Evolutionary conservation across 2,113 vertebrate genomes (phyloP).

Genomic region (Myocastor coypus): DNA sequence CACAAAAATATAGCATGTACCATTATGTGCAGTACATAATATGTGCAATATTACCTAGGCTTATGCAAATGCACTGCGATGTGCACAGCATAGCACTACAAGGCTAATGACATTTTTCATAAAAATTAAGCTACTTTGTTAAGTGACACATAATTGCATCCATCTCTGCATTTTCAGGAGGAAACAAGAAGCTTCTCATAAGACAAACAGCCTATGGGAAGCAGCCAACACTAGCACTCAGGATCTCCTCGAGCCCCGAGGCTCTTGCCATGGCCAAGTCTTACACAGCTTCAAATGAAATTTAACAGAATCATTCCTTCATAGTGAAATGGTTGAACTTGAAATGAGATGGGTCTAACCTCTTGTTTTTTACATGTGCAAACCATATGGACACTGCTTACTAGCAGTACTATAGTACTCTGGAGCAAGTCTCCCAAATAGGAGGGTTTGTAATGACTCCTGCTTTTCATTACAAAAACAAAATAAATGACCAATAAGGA

Average conservation of each 20-base stretch:
- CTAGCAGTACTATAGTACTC: slow-evolving; percentile 61
- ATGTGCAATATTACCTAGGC: not conserved
- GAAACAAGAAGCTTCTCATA: not conserved
- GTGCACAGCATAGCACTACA: not conserved
- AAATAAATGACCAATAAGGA: slow-evolving; percentile 17
- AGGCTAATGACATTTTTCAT: not conserved
- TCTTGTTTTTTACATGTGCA: slow-evolving; percentile 53
- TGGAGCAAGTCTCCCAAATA: slow-evolving; percentile 57
- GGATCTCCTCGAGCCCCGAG: not conserved
- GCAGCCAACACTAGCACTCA: not conserved
- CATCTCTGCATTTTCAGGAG: not conserved
- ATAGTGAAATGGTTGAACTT: slow-evolving; percentile 54
- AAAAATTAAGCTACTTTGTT: not conserved
- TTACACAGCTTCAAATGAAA: slow-evolving; percentile 40
- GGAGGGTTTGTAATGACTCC: slow-evolving; percentile 48
- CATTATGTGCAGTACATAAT: not conserved
- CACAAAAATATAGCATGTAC: not conserved
- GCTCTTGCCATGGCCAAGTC: not conserved
- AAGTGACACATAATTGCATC: not conserved
- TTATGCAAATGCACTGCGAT: not conserved
- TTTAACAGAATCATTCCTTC: slow-evolving; percentile 25
- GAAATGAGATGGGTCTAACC: slow-evolving; percentile 26
- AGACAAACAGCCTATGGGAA: not conserved
- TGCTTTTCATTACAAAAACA: slow-evolving; percentile 57
- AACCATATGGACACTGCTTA: slow-evolving; percentile 56